Base-by-base conservation (phyloP, 2,113 vertebrate genomes). In the Hypomesus transpacificus region DNA sequence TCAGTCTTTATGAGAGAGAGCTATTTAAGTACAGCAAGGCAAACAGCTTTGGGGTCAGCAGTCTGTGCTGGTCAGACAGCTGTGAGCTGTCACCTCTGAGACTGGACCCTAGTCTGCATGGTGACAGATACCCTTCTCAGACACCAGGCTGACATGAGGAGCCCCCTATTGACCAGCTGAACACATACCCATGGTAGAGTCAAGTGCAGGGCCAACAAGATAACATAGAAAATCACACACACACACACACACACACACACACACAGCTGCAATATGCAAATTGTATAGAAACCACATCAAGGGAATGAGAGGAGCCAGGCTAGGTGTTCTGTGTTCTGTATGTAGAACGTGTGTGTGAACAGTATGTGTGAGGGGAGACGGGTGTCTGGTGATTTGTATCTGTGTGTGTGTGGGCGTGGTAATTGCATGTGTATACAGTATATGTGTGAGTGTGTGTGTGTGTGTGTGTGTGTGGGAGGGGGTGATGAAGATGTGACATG, bases 401-500 rank as follows among this genome's bases (percentile, higher is more conserved):
- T 0, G 17, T 18, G 3, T 56, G 53, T 56, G 53, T 56, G 53
- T 56, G 17, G 31, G 61, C 22, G 61, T 63, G 18, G 4, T 63
- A 46, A 46, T 46, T 46, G 39, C 39, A 46, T 46, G 39, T 46
- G 39, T 46, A 46, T 13, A 46, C 39, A 46, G 39, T 46, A 13
- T 7, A 7, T 63, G 26, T 63, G 61, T 13, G 14, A 17, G 61
- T 13, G 59, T 3, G 21, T 28, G 28, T 63, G 16, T 63, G 61
- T 63, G 61, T 53, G 52, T 53, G 9, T 53, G 9, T 18, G 9
- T 53, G 9, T 18, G 52, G 53, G 16, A 17, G 14, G 53, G 16
- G 53, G 14, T 5, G 16, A n/a, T 57, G 46, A 59, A 74, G 78
- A 69, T 78, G 80, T 71, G 73, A 85, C 84, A 71, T 75, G 81